Base-by-base conservation (phyloP, 2,113 vertebrate species). In the Tetraodon nigroviridis region DNA sequence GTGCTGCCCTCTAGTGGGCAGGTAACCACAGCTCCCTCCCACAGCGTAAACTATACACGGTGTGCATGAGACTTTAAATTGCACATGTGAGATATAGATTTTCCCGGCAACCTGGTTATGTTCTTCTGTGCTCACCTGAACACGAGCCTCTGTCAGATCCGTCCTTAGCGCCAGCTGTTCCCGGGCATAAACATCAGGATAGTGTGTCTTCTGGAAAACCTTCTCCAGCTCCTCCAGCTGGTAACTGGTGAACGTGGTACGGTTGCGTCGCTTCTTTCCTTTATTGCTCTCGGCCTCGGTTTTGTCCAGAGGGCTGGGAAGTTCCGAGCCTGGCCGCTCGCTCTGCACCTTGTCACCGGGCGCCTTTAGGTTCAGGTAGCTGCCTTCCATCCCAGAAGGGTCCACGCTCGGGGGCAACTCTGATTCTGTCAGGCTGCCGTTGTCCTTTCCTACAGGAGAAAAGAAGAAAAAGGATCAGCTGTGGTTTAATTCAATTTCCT, bases 121-220 rank as follows among this genome's bases (percentile, higher is more conserved):
- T 16, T 19, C 20, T 15, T 6, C 12, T 1, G 0, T 57, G 7
- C 79, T 83, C 87, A 97, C 95, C 95, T 98, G 95, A 19, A 97
- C 95, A 0, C 95, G 92, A 79, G 95, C 95, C 83, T 98, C 95
- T 0, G 95, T 98, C 84, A 98, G 91, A 81, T 98, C 95, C 0
- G 95, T 98, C 85, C 95, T 92, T 89, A 98, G 93, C 61, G 95
- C 95, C 84, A 98, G 90, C 87, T 98, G 95, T 86, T 98, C 95
- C 3, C 95, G 92, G 11, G 95, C 95, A 0, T 98, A 98, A 67
- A 98, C 95, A 0, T 98, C 95, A 0, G 95, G 95, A 78, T 98
- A 98, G 86, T 98, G 95, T 5, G 95, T 98, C 90, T 98, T 98
- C 90, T 98, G 95, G 84, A 98, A 98, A 82, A 97, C 94, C 58